Evolutionary conservation across 2,888 invertebrate species (phyloP), one percentile per base, ranked within the genome.

Genomic region (Melanchra persicariae): DNA sequence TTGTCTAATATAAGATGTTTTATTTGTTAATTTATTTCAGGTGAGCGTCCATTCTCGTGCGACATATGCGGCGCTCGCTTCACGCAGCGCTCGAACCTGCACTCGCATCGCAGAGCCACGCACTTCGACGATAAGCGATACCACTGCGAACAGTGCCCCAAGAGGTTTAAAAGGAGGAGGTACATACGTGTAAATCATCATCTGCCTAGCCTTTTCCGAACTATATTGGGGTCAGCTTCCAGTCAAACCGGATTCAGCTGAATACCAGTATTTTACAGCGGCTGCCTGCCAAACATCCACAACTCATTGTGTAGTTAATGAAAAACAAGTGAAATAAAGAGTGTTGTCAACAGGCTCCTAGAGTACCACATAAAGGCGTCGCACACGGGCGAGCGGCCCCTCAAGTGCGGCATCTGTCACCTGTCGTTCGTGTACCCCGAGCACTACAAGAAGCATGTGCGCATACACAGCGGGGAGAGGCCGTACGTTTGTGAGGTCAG

Each of bases 351-450:
- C 77, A 97, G 98, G 54, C 90, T 98, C 22, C 91, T 98, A 2
- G 98, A 98, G 87, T 98, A 98, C 91, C 98, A 98, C 90, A 97
- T 97, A 85, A 98, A 98, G 92, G 97, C 98, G 8, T 97, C 97
- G 0, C 98, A 98, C 91, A 98, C 98, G 0, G 98, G 98, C 34
- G 98, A 98, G 91, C 95, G 98, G 0, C 98, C 98, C 0, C 97
- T 97, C 71, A 96, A 97, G 86, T 98, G 98, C 88, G 96, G 96
- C 0, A 93, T 97, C 0, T 98, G 98, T 85, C 94, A 96, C n/a
- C 97, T 98, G 0, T 97, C 97, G 0, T 98, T 98, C 91, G 98
- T 98, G 47, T 98, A 98, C 90, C 98, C 98, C 0, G 98, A 98
- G 87, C 98, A 98, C 86, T 98, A 97, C 87, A 98, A 98, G 93